Evolutionary conservation across 1,140 invertebrate species (phyloP).

Genomic region (Scaptodrosophila lebanonensis): DNA sequence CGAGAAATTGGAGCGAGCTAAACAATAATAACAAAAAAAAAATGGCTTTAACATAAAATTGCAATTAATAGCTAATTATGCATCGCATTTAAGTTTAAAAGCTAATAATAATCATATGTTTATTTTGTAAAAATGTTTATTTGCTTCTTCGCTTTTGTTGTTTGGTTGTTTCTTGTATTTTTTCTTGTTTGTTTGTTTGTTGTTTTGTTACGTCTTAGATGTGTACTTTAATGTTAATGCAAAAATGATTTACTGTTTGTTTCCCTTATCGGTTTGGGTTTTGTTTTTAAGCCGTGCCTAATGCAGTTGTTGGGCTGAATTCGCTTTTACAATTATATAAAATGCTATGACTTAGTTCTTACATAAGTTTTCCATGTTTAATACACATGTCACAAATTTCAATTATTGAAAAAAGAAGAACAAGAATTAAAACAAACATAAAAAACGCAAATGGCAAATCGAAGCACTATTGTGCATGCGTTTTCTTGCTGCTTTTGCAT

Average conservation of each 20-base stretch:
- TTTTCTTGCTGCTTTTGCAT: constrained; percentile 1
- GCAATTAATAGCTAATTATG: constrained; percentile 6
- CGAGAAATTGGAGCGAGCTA: constrained; percentile 22
- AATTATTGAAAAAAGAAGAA: constrained; percentile 11
- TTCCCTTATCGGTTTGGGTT: constrained; percentile 4
- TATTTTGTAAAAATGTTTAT: too few species aligned
- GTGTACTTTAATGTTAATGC: too few species aligned
- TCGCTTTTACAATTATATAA: constrained; percentile 4
- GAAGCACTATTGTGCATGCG: constrained; percentile 1
- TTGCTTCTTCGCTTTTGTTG: too few species aligned
- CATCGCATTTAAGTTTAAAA: too few species aligned
- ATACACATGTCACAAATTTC: constrained; percentile 28
- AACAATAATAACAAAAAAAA: constrained; percentile 25
- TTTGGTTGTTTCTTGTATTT: too few species aligned
- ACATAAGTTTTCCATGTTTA: constrained; percentile 35
- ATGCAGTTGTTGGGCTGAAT: constrained; percentile 31
- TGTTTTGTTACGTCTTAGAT: too few species aligned
- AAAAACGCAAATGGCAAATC: constrained; percentile 18
- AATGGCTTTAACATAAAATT: too few species aligned
- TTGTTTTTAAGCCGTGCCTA: constrained; percentile 14
- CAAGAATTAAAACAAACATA: constrained; percentile 3
- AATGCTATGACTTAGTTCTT: constrained; percentile 70
- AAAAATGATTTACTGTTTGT: too few species aligned
- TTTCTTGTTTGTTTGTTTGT: too few species aligned
- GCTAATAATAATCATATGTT: too few species aligned